Evolutionary conservation across 1,140 invertebrate species (phyloP).

Genomic region (Drosophila orosa): DNA sequence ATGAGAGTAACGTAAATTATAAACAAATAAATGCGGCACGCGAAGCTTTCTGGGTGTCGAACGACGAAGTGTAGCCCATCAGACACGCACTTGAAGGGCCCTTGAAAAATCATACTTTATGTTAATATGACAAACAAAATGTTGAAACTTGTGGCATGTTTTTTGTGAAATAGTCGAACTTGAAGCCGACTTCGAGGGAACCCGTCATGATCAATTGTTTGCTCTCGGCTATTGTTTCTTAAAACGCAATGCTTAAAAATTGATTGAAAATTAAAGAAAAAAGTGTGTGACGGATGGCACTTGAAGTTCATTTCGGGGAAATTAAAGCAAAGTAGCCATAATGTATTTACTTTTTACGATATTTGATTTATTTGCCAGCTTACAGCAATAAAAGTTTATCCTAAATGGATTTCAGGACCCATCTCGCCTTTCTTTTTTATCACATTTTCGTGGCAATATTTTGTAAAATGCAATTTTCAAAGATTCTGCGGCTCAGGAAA

Average conservation of each 20-base stretch:
- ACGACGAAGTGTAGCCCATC: slow-evolving; percentile 27
- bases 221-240: slow-evolving; percentile 21
- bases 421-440: background rate
- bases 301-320: slow-evolving; percentile 2
- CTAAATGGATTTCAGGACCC: slow-evolving; percentile 36
- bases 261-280: background rate
- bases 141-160: slow-evolving; percentile 32
- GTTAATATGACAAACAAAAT: slow-evolving; percentile 67
- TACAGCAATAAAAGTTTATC: slow-evolving; percentile 49
- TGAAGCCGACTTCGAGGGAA: slow-evolving; percentile 10
- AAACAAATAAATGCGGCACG: slow-evolving; percentile 59
- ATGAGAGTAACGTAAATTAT: slow-evolving; percentile 47
- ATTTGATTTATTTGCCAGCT: slow-evolving; percentile 25
- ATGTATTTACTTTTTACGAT: slow-evolving; percentile 13
- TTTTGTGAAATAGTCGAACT: slow-evolving; percentile 17
- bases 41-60: slow-evolving; percentile 44
- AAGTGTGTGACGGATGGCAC: slow-evolving; percentile 1
- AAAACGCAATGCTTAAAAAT: background rate
- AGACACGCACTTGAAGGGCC: slow-evolving; percentile 42
- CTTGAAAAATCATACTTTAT: slow-evolving; percentile 66
- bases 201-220: slow-evolving; percentile 35
- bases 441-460: slow-evolving; percentile 31
- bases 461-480: slow-evolving; percentile 73
- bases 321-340: slow-evolving; percentile 23
- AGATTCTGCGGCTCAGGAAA: slow-evolving; percentile 61